Evolutionary conservation across 2,888 invertebrate species (phyloP).

Genomic region (Eueremaeus valkanovi): DNA sequence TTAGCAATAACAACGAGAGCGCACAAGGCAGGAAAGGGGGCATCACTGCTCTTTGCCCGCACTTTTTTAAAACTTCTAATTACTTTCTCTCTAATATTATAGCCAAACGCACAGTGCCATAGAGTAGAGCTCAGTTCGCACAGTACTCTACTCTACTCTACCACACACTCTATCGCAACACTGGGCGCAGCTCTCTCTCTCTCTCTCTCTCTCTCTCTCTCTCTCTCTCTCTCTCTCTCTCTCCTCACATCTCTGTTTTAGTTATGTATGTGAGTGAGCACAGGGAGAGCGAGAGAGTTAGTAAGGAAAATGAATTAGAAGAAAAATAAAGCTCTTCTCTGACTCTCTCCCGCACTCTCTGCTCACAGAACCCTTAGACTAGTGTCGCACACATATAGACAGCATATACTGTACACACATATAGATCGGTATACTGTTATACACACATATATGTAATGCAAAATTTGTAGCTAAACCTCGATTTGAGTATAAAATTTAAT

Average conservation of each 20-base stretch:
- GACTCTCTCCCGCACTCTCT: background rate
- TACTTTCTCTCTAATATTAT: slow-evolving; percentile 37
- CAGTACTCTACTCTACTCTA: background rate
- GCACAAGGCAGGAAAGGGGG: slow-evolving; percentile 22
- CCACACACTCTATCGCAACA: background rate
- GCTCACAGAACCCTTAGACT: background rate
- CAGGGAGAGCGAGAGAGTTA: background rate
- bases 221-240: background rate
- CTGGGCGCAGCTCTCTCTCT: slow-evolving; percentile 9
- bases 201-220: background rate
- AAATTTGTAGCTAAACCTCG: slow-evolving; percentile 36
- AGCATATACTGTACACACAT: background rate
- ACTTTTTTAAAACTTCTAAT: slow-evolving; percentile 39
- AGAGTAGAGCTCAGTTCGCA: too few relatives aligned
- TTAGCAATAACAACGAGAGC: slow-evolving; percentile 36
- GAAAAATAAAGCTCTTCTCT: background rate
- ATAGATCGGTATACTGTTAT: background rate
- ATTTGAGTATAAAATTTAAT: slow-evolving; percentile 37
- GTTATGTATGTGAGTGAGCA: slow-evolving; percentile 6
- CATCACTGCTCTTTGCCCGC: background rate
- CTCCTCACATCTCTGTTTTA: background rate
- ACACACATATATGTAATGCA: background rate
- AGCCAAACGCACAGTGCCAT: background rate
- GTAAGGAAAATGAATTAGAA: slow-evolving; percentile 8
- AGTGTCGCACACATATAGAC: background rate